A percentile compares a stretch with the other conserved stretches of the same genome.
Evolutionary conservation across 1,140 invertebrate species (phyloP).

Genomic region (Drosophila pruinosa): DNA sequence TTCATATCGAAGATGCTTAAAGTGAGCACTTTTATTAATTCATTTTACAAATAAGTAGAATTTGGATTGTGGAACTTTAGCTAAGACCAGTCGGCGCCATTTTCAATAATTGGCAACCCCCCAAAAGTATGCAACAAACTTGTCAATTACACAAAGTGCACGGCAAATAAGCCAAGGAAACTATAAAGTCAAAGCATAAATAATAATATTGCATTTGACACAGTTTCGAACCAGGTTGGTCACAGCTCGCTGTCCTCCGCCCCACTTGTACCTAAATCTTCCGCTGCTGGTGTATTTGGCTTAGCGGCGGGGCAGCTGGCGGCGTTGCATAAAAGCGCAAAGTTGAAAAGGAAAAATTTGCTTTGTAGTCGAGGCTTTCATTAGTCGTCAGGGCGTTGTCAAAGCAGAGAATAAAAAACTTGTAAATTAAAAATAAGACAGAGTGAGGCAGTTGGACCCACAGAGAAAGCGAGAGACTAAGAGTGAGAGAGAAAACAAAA

Average conservation of each 20-base stretch:
- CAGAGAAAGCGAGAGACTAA: constrained; percentile 1
- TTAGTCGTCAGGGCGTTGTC: constrained; percentile 36
- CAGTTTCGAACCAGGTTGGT: constrained; percentile 29
- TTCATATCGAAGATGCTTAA: too few relatives aligned
- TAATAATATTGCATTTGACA: constrained; percentile 55
- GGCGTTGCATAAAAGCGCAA: constrained; percentile 45
- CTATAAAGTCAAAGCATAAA: constrained; percentile 32
- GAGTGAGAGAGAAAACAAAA: constrained; percentile 16
- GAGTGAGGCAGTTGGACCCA: not conserved
- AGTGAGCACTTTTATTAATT: constrained; percentile 10
- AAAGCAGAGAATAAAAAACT: constrained; percentile 42
- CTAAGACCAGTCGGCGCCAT: constrained; percentile 7
- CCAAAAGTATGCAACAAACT: constrained; percentile 47
- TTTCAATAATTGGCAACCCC: constrained; percentile 38
- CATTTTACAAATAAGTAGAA: not conserved
- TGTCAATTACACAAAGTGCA: constrained; percentile 49
- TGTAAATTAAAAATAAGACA: constrained; percentile 53
- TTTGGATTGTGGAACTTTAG: constrained; percentile 5
- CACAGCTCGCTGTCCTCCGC: not conserved
- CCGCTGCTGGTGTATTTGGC: not conserved
- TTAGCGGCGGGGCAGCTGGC: not conserved
- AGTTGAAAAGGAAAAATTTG: constrained; percentile 50
- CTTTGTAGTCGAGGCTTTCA: constrained; percentile 48
- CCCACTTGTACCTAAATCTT: not conserved
- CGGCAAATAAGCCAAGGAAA: constrained; percentile 29